Percentiles rank a stretch among this genome's conserved stretches.
Evolutionary conservation across 2,113 vertebrate species (phyloP).

Genomic region (Hypocryptadius cinnamomeus): DNA sequence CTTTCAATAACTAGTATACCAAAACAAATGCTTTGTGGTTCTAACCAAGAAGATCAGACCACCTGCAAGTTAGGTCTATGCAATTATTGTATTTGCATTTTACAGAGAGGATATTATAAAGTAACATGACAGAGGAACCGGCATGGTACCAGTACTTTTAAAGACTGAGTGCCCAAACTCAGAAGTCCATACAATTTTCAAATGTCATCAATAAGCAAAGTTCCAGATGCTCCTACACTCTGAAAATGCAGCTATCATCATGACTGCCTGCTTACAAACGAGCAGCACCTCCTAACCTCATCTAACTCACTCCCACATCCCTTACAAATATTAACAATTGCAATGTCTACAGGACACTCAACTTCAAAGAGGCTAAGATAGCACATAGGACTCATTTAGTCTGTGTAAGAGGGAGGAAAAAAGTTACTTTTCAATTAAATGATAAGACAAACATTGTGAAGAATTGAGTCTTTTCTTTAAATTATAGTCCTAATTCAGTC

Average conservation of each 20-base stretch:
- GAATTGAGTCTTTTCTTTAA: constrained; percentile 53
- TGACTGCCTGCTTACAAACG: background rate
- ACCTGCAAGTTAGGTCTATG: background rate
- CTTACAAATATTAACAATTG: background rate
- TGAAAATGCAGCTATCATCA: background rate
- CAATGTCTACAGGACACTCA: background rate
- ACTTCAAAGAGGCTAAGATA: background rate
- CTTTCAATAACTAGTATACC: background rate
- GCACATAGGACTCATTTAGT: background rate
- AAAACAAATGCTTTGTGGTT: background rate
- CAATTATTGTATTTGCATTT: background rate
- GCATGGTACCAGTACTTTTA: background rate
- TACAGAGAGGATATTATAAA: background rate
- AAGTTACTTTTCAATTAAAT: constrained; percentile 67
- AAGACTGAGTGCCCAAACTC: background rate
- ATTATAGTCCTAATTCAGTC: constrained; percentile 67
- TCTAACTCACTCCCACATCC: background rate
- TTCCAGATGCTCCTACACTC: background rate
- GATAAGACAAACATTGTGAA: constrained; percentile 67
- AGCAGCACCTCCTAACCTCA: background rate
- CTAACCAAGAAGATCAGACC: background rate
- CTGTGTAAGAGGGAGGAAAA: background rate
- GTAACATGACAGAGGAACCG: background rate
- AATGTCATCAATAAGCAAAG: background rate
- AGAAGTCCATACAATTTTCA: background rate